phyloP scores from a whole-genome alignment of 1,140 invertebrate species.

The Pseudomyrmex cubaensis region DNA sequence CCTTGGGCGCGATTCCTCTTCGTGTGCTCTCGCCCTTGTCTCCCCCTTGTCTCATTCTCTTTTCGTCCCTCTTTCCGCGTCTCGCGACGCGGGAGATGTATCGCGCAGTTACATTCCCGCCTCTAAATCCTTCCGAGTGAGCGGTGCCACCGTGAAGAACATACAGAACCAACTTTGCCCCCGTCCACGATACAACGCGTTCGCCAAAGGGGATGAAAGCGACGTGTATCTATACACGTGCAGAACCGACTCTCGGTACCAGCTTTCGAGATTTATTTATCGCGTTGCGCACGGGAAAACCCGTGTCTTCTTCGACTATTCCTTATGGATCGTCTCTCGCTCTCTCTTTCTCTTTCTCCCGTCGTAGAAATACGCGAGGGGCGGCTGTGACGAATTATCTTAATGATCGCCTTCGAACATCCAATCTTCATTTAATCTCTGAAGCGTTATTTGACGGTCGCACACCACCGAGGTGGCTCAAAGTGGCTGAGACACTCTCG shows the following conservation, averaged over 20 bases:
- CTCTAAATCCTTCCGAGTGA: conserved; percentile 74
- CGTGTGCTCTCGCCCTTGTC: background rate
- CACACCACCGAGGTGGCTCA: background rate
- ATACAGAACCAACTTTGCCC: conserved; percentile 63
- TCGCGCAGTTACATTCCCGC: conserved; percentile 66
- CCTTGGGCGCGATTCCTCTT: conserved; percentile 62
- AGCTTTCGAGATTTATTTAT: conserved; percentile 74
- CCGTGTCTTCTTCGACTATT: conserved; percentile 66
- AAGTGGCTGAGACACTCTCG: conserved; percentile 53
- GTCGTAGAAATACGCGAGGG: background rate
- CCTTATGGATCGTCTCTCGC: conserved; percentile 55
- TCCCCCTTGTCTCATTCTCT: conserved; percentile 28
- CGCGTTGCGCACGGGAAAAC: conserved; percentile 42
- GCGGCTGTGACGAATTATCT: conserved; percentile 49
- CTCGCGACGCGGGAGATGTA: conserved; percentile 57
- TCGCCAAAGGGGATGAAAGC: conserved; percentile 70
- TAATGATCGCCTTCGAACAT: conserved; percentile 59
- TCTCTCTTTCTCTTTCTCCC: conserved; percentile 52
- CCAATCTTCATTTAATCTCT: conserved; percentile 42
- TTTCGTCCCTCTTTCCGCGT: conserved; percentile 14
- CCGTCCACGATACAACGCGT: conserved; percentile 51
- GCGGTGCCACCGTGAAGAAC: conserved; percentile 72
- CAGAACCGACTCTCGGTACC: conserved; percentile 49
- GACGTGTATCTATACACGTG: conserved; percentile 65
- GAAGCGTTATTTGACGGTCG: conserved; percentile 54